Evolutionary conservation across 2,113 vertebrate species (phyloP).

Genomic region (Caloenas nicobarica): DNA sequence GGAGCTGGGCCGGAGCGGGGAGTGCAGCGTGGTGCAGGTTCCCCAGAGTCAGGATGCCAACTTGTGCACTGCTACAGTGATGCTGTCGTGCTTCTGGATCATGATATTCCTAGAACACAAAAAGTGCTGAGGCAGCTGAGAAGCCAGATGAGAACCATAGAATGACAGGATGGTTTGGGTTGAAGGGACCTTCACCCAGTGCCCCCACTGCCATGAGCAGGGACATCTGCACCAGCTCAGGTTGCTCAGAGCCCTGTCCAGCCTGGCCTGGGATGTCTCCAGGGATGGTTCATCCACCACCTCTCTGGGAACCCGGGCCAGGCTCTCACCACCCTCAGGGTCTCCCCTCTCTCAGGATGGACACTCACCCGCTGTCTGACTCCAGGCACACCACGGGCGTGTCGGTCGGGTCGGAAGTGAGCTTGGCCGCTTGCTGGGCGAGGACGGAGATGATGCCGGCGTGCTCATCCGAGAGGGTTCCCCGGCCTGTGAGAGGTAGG

Average conservation of each 20-base stretch:
- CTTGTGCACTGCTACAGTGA: slow-evolving; percentile 95
- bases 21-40: neutral
- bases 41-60: slow-evolving; percentile 81
- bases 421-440: slow-evolving; percentile 89
- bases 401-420: slow-evolving; percentile 90
- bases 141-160: neutral
- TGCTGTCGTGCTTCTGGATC: slow-evolving; percentile 91
- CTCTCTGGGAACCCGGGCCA: too few species aligned
- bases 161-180: too few species aligned
- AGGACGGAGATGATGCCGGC: slow-evolving; percentile 92
- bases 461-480: slow-evolving; percentile 93
- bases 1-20: neutral
- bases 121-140: neutral
- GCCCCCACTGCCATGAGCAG: too few species aligned
- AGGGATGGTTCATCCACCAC: too few species aligned
- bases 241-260: too few species aligned
- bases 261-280: too few species aligned
- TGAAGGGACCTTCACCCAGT: too few species aligned
- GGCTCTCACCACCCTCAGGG: too few species aligned
- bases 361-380: slow-evolving; percentile 89
- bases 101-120: slow-evolving; percentile 84
- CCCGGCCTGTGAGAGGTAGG: slow-evolving; percentile 78
- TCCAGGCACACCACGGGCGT: slow-evolving; percentile 92
- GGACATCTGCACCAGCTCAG: too few species aligned
- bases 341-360: neutral